These are phyloP conservation scores for Sphaeramia orbicularis DNA, from an alignment of 2,797 vertebrate genomes.

Conservation along the genomic window DNA sequence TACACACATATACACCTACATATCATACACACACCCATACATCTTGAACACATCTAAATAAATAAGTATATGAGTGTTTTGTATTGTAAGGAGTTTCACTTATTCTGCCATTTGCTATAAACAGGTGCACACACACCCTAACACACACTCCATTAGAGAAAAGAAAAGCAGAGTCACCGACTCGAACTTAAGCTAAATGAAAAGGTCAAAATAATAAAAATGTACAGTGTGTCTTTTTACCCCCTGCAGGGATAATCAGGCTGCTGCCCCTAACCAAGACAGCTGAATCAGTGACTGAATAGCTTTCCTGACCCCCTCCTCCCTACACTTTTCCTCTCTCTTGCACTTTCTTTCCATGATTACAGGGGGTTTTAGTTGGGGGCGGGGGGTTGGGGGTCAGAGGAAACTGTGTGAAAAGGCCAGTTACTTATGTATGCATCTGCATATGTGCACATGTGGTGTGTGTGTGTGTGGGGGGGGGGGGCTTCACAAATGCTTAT, in stretches of 20 bases:
- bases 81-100: conserved; percentile 18
- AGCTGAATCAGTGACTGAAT: conserved; percentile 92
- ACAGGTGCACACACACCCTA: conserved; percentile 15
- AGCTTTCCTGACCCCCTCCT: conserved; percentile 45
- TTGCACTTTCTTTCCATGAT: conserved; percentile 81
- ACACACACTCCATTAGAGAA: conserved; percentile 1
- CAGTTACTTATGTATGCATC: conserved; percentile 69
- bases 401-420: conserved; percentile 85
- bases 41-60: no score
- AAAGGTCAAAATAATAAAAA: conserved; percentile 51
- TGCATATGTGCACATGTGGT: conserved; percentile 57
- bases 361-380: conserved; percentile 78
- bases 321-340: conserved; percentile 47
- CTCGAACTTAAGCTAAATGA: conserved; percentile 25
- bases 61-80: neutral
- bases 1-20: no score
- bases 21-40: no score
- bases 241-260: conserved; percentile 69
- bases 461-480: conserved; percentile 22
- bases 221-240: conserved; percentile 42
- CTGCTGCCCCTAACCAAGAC: conserved; percentile 86
- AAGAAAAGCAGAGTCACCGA: conserved; percentile 14
- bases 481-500: conserved; percentile 61
- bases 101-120: conserved; percentile 5
- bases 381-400: conserved; percentile 76